phyloP scores from a whole-genome alignment of 2,797 vertebrate genomes.

The Bufotes viridis region DNA sequence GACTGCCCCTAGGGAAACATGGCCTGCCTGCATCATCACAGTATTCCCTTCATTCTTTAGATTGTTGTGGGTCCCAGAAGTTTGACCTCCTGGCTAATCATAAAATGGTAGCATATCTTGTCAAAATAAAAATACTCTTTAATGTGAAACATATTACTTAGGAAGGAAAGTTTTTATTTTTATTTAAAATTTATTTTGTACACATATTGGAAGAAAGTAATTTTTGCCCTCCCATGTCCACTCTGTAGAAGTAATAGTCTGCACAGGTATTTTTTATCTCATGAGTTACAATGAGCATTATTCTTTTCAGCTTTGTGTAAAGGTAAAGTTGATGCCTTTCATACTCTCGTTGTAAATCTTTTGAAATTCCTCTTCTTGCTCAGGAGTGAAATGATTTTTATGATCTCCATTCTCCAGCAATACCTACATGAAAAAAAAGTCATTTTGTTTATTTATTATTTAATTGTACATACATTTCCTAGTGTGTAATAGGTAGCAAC shows the following conservation, averaged over 20 bases:
- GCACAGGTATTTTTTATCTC: too few relatives aligned
- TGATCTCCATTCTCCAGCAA: conserved; percentile 42
- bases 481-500: too few relatives aligned
- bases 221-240: background rate
- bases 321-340: conserved; percentile 39
- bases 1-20: too few relatives aligned
- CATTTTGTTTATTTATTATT: background rate
- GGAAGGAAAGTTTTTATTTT: background rate
- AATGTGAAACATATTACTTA: background rate
- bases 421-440: background rate
- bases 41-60: too few relatives aligned
- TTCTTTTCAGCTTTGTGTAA: background rate
- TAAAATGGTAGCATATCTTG: too few relatives aligned
- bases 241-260: background rate
- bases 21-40: too few relatives aligned
- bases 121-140: too few relatives aligned
- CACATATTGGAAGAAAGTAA: background rate
- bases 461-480: too few relatives aligned
- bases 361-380: conserved; percentile 40
- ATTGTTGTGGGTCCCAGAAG: too few relatives aligned
- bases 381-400: conserved; percentile 35
- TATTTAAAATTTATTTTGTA: background rate
- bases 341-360: conserved; percentile 33
- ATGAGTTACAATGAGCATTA: background rate
- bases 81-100: too few relatives aligned